These are phyloP conservation scores for Anoplolepis gracilipes DNA, from an alignment of 1,140 invertebrate species.

Conservation along the genomic window DNA sequence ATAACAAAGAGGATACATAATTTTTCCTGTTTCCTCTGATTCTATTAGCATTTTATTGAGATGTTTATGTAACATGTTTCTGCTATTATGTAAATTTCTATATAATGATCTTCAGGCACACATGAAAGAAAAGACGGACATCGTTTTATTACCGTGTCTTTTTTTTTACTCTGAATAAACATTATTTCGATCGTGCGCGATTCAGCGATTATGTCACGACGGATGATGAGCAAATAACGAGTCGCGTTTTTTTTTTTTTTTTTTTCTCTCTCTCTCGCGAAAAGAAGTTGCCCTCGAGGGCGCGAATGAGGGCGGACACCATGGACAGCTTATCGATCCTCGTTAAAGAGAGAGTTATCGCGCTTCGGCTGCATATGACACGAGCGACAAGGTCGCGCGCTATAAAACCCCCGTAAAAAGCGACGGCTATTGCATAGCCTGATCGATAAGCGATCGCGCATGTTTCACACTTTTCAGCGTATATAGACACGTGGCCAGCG, in stretches of 20 bases:
- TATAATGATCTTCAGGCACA: neutral
- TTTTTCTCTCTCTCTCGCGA: no score
- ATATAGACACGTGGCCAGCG: neutral
- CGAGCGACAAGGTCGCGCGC: slow-evolving; percentile 62
- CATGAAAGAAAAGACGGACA: neutral
- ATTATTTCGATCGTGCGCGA: slow-evolving; percentile 10
- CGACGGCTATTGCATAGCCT: slow-evolving; percentile 49
- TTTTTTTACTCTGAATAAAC: slow-evolving; percentile 17
- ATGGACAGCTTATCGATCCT: slow-evolving; percentile 62
- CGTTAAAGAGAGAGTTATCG: slow-evolving; percentile 46
- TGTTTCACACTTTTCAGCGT: slow-evolving; percentile 29
- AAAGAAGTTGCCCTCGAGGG: slow-evolving; percentile 29
- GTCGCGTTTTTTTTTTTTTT: slow-evolving; percentile 10
- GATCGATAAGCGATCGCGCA: slow-evolving; percentile 64
- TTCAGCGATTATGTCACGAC: slow-evolving; percentile 31
- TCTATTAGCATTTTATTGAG: neutral
- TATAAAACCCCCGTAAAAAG: slow-evolving; percentile 54
- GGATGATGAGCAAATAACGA: neutral
- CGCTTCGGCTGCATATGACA: slow-evolving; percentile 46
- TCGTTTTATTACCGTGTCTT: neutral
- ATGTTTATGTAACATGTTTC: neutral
- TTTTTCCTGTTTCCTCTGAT: neutral
- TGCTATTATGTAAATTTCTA: neutral
- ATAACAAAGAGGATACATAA: neutral
- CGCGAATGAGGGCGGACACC: neutral